These are phyloP conservation scores for Ctenopoma multispine DNA, from an alignment of 2,797 vertebrate species.

Conservation along the genomic window DNA sequence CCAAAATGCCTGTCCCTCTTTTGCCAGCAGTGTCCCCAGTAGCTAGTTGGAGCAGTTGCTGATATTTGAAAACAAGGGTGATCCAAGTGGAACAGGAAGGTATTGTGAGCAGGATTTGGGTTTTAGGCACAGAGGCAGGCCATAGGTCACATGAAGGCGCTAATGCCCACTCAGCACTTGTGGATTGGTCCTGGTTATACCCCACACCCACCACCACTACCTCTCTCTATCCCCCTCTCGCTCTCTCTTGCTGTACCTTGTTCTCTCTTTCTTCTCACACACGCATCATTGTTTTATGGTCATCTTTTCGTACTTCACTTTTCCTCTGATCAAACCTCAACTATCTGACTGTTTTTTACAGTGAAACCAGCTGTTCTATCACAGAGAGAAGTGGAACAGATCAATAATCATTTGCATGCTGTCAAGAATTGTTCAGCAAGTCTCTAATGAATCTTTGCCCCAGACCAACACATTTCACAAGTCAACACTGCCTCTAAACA, in stretches of 20 bases:
- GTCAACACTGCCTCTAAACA: constrained; percentile 73
- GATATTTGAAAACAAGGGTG: constrained; percentile 83
- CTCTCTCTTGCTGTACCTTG: constrained; percentile 21
- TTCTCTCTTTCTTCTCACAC: constrained; percentile 13
- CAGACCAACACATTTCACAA: constrained; percentile 86
- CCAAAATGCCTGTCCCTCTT: constrained; percentile 53
- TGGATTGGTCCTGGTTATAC: constrained; percentile 77
- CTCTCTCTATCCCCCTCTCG: neutral
- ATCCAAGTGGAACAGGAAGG: constrained; percentile 89
- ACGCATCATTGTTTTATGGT: constrained; percentile 35
- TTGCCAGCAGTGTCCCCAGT: constrained; percentile 78
- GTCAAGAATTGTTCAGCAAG: constrained; percentile 80
- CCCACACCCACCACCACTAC: constrained; percentile 33
- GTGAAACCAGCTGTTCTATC: constrained; percentile 61
- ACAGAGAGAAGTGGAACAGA: constrained; percentile 63
- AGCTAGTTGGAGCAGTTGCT: constrained; percentile 74
- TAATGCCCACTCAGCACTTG: constrained; percentile 87
- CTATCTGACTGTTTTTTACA: constrained; percentile 72
- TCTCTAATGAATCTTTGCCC: constrained; percentile 87
- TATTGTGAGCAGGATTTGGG: constrained; percentile 89
- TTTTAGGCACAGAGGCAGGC: constrained; percentile 85
- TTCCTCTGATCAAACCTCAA: constrained; percentile 67
- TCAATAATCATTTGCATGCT: constrained; percentile 80
- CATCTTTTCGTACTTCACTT: constrained; percentile 26
- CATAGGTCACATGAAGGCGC: constrained; percentile 87